Percentiles rank a stretch among this genome's conserved stretches.
Conservation (phyloP, 2,888 invertebrate species). For the Limnephilus lunatus region DNA sequence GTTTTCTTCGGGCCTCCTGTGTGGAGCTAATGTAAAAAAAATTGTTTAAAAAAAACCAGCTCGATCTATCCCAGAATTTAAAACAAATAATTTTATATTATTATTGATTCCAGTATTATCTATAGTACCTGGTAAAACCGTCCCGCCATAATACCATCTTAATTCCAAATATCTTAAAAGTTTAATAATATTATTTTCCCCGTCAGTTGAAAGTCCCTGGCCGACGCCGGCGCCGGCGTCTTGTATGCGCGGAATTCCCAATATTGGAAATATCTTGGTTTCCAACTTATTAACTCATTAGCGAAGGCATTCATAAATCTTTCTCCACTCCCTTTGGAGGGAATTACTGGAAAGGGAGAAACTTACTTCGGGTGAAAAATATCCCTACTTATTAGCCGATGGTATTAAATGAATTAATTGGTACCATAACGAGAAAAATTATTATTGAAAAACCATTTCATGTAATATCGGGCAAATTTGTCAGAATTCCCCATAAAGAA, state of each 20-base stretch:
- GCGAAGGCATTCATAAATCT: slow-evolving; percentile 60
- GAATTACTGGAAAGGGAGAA: not conserved
- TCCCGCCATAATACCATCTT: too few species aligned
- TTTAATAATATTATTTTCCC: not conserved
- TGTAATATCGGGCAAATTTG: not conserved
- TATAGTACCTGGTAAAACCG: too few species aligned
- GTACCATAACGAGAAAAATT: not conserved
- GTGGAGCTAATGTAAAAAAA: too few species aligned
- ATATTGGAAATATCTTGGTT: slow-evolving; percentile 40
- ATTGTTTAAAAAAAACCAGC: too few species aligned
- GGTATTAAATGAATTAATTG: not conserved
- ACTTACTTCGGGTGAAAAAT: not conserved
- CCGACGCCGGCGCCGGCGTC: not conserved
- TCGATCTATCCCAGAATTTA: too few species aligned
- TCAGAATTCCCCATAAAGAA: not conserved
- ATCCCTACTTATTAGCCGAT: not conserved
- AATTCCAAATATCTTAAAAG: not conserved
- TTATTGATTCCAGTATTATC: too few species aligned
- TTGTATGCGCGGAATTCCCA: slow-evolving; percentile 49
- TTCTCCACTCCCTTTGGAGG: not conserved
- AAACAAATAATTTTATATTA: too few species aligned
- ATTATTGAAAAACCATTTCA: not conserved
- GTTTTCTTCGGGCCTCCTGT: too few species aligned
- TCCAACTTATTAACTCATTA: slow-evolving; percentile 58
- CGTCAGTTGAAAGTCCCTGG: slow-evolving; percentile 16